Base-by-base conservation (phyloP, 2,888 invertebrate genomes). In the Lutraria lutraria region DNA sequence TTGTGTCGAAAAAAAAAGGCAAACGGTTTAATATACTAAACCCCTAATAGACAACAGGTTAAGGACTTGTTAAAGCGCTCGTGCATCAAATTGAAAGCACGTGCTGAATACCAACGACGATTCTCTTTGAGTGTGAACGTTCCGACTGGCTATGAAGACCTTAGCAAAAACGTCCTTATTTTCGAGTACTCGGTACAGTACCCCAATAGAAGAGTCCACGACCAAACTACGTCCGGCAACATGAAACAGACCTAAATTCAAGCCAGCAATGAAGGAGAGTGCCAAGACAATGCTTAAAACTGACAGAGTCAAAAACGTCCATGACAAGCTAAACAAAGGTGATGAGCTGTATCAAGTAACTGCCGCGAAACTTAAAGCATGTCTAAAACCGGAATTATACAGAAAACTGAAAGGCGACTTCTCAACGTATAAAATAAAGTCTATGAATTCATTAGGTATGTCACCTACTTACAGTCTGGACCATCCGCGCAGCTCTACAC, bases 331-430 rank as follows among this genome's bases (percentile, higher is more conserved):
- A 85, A 31, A 81, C 81, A 0, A 72, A 29, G 88, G 81, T 19
- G 54, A 21, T 60, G 85, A 81, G 21, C 0, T 88, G n/a, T 53
- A 80, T 21, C 79, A n/a, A n/a, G n/a, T n/a, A 79, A 56, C 15
- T 85, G 81, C 85, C 81, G 21, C 19, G 85, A 72, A 85, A 88
- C 52, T 60, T 88, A n/a, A 85, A 85, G 68, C 88, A 88, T 85
- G 63, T 85, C 31, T 85, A 88, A 25, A 85, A 84, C 31, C 25
- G 80, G 52, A 88, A 85, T 34, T 88, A 88, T 34, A 60, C 43
- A 13, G 21, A 83, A 43, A 43, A 13, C 10, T 68, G 56, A 85
- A 85, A 53, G 13, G 12, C 25, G 13, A 79, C n/a, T n/a, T n/a
- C n/a, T n/a, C n/a, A n/a, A n/a, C n/a, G n/a, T n/a, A n/a, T n/a